A percentile compares a stretch with the other conserved stretches of the same genome.
phyloP scores from a whole-genome alignment of 1,140 invertebrate species.

The Aradophagus sp. region DNA sequence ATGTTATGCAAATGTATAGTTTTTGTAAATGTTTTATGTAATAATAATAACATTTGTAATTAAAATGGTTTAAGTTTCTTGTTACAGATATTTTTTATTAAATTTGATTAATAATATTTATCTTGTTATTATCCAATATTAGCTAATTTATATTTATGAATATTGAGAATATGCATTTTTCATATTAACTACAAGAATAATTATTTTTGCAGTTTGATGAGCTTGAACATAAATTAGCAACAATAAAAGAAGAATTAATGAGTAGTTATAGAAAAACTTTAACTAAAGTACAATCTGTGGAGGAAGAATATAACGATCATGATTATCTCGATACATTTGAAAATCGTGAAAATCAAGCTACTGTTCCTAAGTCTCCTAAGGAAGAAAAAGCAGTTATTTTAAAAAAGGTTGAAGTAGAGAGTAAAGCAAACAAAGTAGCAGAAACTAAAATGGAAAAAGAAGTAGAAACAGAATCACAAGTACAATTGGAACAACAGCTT shows the following conservation, averaged over 20 bases:
- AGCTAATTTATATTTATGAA: too few relatives aligned
- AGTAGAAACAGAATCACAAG: too few relatives aligned
- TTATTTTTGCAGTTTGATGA: conserved; percentile 75
- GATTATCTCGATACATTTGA: conserved; percentile 70
- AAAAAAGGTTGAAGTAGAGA: conserved; percentile 24
- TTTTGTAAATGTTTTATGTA: too few relatives aligned
- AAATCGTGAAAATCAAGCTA: conserved; percentile 27
- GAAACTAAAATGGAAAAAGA: conserved; percentile 12
- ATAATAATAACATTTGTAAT: too few relatives aligned
- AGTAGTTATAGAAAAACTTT: conserved; percentile 72
- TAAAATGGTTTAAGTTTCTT: too few relatives aligned
- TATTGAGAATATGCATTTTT: too few relatives aligned
- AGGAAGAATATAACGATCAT: conserved; percentile 70
- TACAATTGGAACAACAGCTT: too few relatives aligned
- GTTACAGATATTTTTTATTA: background rate
- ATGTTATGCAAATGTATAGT: too few relatives aligned
- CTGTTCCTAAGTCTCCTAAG: conserved; percentile 17
- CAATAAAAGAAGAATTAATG: conserved; percentile 73
- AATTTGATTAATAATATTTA: too few relatives aligned
- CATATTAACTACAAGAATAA: too few relatives aligned
- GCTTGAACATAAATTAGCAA: conserved; percentile 73
- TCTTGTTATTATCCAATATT: too few relatives aligned
- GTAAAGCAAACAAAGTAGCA: conserved; percentile 15
- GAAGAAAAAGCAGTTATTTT: conserved; percentile 38
- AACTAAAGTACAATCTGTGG: conserved; percentile 57